Base-by-base conservation (phyloP, 2,113 vertebrate genomes). In the Ornithorhynchus anatinus region DNA sequence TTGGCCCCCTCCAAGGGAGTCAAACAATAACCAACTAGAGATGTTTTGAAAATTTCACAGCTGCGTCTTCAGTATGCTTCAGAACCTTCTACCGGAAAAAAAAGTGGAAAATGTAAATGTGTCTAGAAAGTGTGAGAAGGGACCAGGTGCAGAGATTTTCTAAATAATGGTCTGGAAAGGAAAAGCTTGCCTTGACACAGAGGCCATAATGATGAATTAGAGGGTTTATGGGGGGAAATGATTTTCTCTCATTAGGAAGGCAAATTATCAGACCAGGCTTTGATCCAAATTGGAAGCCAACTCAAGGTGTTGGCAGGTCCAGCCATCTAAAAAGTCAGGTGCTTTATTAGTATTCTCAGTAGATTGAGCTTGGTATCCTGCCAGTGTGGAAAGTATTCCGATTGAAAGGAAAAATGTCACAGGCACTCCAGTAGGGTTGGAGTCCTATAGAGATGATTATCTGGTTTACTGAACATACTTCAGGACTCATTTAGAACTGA, bases 281-380 rank as follows among this genome's bases (percentile, higher is more conserved):
- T 15, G 25, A 7, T 83, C 17, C 39, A 72, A 68, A 42, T 10
- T 80, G 22, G 27, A 57, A 57, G 25, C 39, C 31, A 81, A 69
- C 19, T 1, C 14, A 64, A 59, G 6, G n/a, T 75, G 65, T 25
- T 79, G 63, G 23, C 44, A 67, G 8, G 1, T 42, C 43, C 1
- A 67, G 19, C 7, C 15, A 22, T 27, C 43, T 59, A 70, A 62
- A 48, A 74, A 76, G 22, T 60, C 5, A 19, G 13, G 2, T 54
- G 1, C 1, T 72, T 80, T 61, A 31, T 73, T 75, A 62, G 20
- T 76, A 53, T 15, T 39, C 53, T 59, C 63, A 37, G 42, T 3
- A 59, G 16, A 3, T 10, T 64, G 70, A 77, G 17, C 2, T 10
- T 35, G 10, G 32, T 19, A 48, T 66, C 69, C 70, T 77, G 15